Percentiles rank a stretch among this genome's conserved stretches.
phyloP scores from a whole-genome alignment of 2,888 invertebrate species.

The Rambutsinella grinnellia region DNA sequence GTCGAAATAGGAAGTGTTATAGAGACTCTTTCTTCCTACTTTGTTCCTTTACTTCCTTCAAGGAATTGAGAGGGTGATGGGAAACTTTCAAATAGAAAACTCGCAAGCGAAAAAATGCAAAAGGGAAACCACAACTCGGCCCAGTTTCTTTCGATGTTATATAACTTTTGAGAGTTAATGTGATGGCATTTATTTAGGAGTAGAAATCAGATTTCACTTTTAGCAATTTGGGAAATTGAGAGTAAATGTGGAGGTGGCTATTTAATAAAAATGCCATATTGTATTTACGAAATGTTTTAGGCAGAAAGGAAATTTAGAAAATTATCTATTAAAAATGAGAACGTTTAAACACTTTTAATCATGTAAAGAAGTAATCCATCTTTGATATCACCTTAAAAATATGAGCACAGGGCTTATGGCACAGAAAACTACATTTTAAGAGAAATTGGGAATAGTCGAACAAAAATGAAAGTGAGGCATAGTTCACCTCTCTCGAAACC shows the following conservation, averaged over 20 bases:
- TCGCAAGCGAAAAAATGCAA: neutral
- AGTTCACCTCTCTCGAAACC: constrained; percentile 4
- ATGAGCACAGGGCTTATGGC: neutral
- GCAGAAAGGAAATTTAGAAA: constrained; percentile 7
- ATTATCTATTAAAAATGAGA: no score
- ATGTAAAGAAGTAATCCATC: no score
- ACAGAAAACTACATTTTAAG: constrained; percentile 2
- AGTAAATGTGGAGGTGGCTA: neutral
- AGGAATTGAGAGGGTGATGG: neutral
- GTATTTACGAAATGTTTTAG: neutral
- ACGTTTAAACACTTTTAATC: no score
- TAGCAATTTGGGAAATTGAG: neutral
- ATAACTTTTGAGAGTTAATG: neutral
- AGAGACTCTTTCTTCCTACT: neutral
- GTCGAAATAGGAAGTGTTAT: constrained; percentile 2
- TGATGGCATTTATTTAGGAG: neutral
- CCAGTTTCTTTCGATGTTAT: neutral
- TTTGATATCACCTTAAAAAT: neutral
- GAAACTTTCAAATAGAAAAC: neutral
- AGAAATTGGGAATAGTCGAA: constrained; percentile 39
- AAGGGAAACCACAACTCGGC: neutral
- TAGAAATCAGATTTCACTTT: constrained; percentile 5
- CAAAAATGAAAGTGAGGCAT: constrained; percentile 29
- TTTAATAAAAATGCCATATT: neutral
- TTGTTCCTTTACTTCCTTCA: no score